Conservation (phyloP, 2,888 invertebrate genomes). For the Drosophila subquinaria region DNA sequence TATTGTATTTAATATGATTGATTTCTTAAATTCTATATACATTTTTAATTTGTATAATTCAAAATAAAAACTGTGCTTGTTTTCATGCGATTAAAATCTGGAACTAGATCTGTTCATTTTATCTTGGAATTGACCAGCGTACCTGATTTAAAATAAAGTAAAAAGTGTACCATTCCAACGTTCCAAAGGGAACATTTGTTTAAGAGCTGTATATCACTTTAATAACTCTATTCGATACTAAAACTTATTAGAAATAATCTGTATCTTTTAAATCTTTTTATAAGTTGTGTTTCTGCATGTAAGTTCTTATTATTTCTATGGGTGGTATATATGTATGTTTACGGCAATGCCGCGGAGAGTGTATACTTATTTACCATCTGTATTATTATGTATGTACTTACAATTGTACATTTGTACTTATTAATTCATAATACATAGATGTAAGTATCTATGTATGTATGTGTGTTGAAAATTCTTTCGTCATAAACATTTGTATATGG, state of each 20-base stretch:
- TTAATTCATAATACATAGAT: constrained; percentile 11
- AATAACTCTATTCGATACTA: constrained; percentile 49
- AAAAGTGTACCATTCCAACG: constrained; percentile 29
- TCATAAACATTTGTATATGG: constrained; percentile 15
- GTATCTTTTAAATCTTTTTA: constrained; percentile 46
- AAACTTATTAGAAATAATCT: constrained; percentile 37
- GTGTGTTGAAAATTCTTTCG: constrained; percentile 18
- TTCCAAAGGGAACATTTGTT: constrained; percentile 18
- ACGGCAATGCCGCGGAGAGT: constrained; percentile 2
- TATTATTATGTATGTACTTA: constrained; percentile 21
- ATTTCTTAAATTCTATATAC: not conserved
- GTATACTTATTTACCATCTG: constrained; percentile 3
- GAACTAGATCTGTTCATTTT: not conserved
- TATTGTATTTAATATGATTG: not conserved
- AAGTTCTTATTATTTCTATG: constrained; percentile 35
- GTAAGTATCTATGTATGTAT: constrained; percentile 4
- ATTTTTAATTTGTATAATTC: too few relatives aligned
- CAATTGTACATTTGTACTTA: constrained; percentile 20
- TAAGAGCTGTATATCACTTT: constrained; percentile 25
- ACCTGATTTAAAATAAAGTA: constrained; percentile 10
- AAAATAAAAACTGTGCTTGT: not conserved
- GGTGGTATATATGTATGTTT: constrained; percentile 1
- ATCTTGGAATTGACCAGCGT: constrained; percentile 5
- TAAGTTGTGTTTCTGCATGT: constrained; percentile 60
- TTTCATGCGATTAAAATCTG: not conserved